Percentiles rank a stretch among this genome's conserved stretches.
phyloP scores from a whole-genome alignment of 2,888 invertebrate species.

The Azorinus chamasolen region DNA sequence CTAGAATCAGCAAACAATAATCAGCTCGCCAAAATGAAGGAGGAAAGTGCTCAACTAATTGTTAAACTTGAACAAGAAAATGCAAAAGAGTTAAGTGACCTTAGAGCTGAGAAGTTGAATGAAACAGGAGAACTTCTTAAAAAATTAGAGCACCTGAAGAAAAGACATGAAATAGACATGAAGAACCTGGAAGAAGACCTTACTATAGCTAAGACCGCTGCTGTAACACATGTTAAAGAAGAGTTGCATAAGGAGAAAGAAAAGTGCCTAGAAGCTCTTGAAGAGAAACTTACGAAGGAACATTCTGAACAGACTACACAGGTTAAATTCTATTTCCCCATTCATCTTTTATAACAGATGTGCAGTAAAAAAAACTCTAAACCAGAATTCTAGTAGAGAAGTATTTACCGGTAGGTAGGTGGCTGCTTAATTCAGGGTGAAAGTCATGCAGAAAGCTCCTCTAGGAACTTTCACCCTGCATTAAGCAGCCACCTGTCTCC shows the following conservation, averaged over 20 bases:
- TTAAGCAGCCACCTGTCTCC: too few relatives aligned
- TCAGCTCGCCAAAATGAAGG: slow-evolving; percentile 28
- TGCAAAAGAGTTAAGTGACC: slow-evolving; percentile 1
- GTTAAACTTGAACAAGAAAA: slow-evolving; percentile 17
- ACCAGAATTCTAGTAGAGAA: too few relatives aligned
- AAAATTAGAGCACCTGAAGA: slow-evolving; percentile 36
- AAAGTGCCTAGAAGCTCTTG: slow-evolving; percentile 21
- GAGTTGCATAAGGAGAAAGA: slow-evolving; percentile 49
- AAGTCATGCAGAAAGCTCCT: too few relatives aligned
- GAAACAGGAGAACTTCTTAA: background rate
- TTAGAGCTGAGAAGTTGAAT: background rate
- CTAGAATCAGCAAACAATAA: slow-evolving; percentile 15
- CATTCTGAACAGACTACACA: slow-evolving; percentile 28
- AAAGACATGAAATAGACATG: slow-evolving; percentile 37
- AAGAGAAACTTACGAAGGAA: slow-evolving; percentile 33
- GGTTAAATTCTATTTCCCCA: slow-evolving; percentile 14
- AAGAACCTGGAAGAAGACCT: slow-evolving; percentile 55
- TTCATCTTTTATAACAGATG: too few relatives aligned
- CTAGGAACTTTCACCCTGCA: too few relatives aligned
- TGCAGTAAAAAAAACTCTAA: too few relatives aligned
- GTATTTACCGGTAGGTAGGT: too few relatives aligned
- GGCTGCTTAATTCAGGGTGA: too few relatives aligned
- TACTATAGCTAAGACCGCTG: slow-evolving; percentile 41
- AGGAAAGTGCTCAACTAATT: slow-evolving; percentile 16
- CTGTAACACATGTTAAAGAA: slow-evolving; percentile 37